Conservation (phyloP, 2,113 vertebrate genomes). For the Pionites leucogaster region DNA sequence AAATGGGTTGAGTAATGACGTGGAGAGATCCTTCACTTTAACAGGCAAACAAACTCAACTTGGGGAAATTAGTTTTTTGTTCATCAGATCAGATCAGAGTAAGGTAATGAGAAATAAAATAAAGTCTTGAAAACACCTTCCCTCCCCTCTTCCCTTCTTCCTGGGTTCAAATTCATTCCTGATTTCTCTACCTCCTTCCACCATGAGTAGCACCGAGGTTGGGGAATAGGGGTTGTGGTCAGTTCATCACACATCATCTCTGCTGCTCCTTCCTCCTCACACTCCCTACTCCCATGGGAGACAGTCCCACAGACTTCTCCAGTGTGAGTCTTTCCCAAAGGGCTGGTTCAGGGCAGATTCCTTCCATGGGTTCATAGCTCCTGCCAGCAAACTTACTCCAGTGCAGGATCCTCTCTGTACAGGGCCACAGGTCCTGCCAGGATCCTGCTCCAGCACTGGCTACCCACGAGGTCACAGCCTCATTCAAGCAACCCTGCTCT, state of each 20-base stretch:
- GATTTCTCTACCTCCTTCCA: not conserved
- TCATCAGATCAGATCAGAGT: not conserved
- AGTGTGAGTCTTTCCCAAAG: fast-evolving
- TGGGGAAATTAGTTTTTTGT: not conserved
- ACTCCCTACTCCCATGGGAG: no score
- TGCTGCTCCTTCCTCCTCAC: not conserved
- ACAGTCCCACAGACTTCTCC: not conserved
- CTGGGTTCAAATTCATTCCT: fast-evolving
- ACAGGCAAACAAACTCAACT: not conserved
- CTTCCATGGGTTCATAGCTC: not conserved
- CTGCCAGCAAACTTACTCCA: not conserved
- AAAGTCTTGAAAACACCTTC: not conserved
- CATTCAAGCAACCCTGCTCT: not conserved
- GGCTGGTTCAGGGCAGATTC: fast-evolving
- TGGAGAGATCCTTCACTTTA: not conserved
- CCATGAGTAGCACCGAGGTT: fast-evolving
- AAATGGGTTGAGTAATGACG: not conserved
- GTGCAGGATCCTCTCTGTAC: fast-evolving
- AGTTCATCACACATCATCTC: not conserved
- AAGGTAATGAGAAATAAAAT: not conserved
- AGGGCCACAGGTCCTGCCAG: not conserved
- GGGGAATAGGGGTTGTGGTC: not conserved
- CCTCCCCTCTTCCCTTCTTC: not conserved
- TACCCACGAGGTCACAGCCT: not conserved
- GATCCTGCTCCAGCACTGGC: not conserved